These are phyloP conservation scores for Dryas iulia DNA, from an alignment of 1,140 invertebrate species.

Conservation along the genomic window DNA sequence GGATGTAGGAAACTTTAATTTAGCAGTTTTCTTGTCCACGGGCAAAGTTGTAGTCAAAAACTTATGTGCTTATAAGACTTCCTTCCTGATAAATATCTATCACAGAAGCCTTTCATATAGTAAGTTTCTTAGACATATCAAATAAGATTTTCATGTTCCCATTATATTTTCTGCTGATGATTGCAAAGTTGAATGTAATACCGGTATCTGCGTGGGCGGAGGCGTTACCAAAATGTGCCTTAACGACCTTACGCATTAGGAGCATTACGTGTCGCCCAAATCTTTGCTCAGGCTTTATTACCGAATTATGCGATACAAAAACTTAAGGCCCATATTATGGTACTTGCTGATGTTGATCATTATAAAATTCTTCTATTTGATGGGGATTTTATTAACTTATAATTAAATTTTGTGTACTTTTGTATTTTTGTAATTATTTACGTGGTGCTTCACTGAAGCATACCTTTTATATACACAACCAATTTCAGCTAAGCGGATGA, in stretches of 20 bases:
- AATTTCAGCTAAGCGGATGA: too few species aligned
- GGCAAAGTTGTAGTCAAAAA: too few species aligned
- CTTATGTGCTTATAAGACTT: too few species aligned
- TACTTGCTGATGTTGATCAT: neutral
- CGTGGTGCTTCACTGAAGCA: neutral
- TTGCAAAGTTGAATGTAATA: neutral
- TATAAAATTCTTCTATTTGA: neutral
- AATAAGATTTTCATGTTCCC: too few species aligned
- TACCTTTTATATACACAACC: too few species aligned
- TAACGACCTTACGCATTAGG: conserved; percentile 15
- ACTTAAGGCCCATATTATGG: conserved; percentile 4
- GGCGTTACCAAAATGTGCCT: conserved; percentile 4
- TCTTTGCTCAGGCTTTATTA: conserved; percentile 5
- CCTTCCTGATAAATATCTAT: too few species aligned
- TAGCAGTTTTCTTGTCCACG: too few species aligned
- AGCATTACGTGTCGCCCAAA: conserved; percentile 13
- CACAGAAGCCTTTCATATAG: too few species aligned
- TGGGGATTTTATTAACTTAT: neutral
- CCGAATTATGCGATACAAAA: conserved; percentile 16
- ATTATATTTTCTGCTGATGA: neutral
- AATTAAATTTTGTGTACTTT: too few species aligned
- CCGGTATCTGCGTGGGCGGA: neutral
- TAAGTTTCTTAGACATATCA: too few species aligned
- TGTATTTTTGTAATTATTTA: too few species aligned
- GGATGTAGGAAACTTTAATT: too few species aligned